Base-by-base conservation (phyloP, 2,113 vertebrate genomes). In the Meriones unguiculatus region DNA sequence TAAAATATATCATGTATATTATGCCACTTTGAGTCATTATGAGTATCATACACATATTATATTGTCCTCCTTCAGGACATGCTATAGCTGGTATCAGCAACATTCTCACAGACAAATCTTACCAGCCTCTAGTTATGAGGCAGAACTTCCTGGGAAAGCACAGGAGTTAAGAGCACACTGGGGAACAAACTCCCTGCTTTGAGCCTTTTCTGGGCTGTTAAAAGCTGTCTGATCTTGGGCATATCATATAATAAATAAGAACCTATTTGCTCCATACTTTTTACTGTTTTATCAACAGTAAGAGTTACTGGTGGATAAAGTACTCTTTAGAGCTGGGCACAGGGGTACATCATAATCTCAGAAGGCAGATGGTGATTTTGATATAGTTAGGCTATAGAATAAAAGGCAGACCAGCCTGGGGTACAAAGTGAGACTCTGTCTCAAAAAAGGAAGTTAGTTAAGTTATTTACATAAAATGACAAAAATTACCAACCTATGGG, bases 401-500 rank as follows among this genome's bases (percentile, higher is more conserved):
- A 13, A 54, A 35, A 54, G 14, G 10, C 85, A 70, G 65, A 50
- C 11, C 32, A 54, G 67, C 50, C 67, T 28, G 6, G 67, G 22
- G 22, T 57, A 57, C 67, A 72, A n/a, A 54, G 22, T 87, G 50
- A 72, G 30, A 87, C 35, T 20, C 13, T 72, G 12, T 67, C 82
- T 69, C 10, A 0, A 57, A 70, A 87, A n/a, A 67, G 8, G 5
- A 52, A 57, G 50, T 35, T 20, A 54, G 50, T 54, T 75, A 76
- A 89, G 69, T 15, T 22, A 81, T 15, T 72, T 84, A 75, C 88
- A 24, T 2, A 76, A 90, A 92, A 67, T 93, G 10, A 78, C 5
- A 88, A 73, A 75, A 72, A 67, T 81, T 76, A 97, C 96, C n/a
- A 91, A 98, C 97, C 97, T 95, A 41, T 0, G 94, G 96, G 90